Percentiles rank a stretch among this genome's conserved stretches.
Evolutionary conservation across 2,113 vertebrate genomes (phyloP).

Genomic region (Eolophus roseicapilla): DNA sequence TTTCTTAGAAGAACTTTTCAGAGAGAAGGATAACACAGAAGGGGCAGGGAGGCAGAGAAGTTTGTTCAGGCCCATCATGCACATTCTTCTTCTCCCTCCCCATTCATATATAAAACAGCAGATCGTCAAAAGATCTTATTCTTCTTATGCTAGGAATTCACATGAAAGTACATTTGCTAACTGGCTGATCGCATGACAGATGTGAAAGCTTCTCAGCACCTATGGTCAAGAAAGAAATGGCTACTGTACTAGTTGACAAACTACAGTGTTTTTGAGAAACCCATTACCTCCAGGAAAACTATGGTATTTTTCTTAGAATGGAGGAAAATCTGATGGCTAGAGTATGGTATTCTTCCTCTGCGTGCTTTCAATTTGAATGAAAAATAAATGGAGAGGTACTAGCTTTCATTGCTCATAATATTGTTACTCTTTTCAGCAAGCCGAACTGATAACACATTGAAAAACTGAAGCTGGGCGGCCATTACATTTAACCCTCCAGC

Average conservation of each 20-base stretch:
- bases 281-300: neutral
- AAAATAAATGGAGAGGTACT: conserved; percentile 16
- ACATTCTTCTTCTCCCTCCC: neutral
- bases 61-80: neutral
- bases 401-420: conserved; percentile 7
- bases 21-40: neutral
- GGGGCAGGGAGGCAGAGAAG: rapidly evolving
- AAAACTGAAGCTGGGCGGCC: neutral
- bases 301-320: conserved; percentile 2
- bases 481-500: conserved; percentile 16
- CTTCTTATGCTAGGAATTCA: neutral
- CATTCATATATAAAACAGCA: neutral
- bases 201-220: neutral
- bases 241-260: neutral
- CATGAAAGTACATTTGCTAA: neutral
- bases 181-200: neutral
- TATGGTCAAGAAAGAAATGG: neutral
- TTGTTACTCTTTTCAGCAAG: conserved; percentile 35
- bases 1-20: neutral
- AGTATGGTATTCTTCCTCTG: conserved; percentile 14
- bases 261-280: neutral
- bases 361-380: conserved; percentile 25
- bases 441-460: conserved; percentile 34
- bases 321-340: neutral
- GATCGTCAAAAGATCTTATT: neutral